Evolutionary conservation across 2,113 vertebrate genomes (phyloP), one percentile per base, ranked within the genome.

Genomic region (Sphyrna mokarran): DNA sequence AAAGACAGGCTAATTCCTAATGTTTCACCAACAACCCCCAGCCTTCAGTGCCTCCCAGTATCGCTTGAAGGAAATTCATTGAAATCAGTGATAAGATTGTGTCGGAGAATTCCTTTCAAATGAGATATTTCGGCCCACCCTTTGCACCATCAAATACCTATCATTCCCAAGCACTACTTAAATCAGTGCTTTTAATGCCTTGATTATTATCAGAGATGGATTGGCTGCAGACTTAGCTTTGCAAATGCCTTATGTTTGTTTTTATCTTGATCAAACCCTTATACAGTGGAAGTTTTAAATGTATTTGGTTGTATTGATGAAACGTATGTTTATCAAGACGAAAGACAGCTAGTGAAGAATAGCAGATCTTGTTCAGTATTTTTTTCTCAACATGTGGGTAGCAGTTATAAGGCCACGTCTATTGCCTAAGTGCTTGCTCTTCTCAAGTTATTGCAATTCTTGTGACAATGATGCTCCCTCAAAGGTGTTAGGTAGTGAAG

Each of bases 241-340:
- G 29, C 87, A 90, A 61, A 90, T 90, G 54, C n/a, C 87, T 90
- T 85, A 29, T 48, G 85, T 87, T 90, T 90, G 23, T 61, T 61
- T 61, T 58, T 33, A 90, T 90, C 87, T 90, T 54, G 58, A 90
- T 90, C 87, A 61, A 61, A 61, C 23, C 48, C 58, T 61, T 90
- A 90, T 61, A 61, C 87, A 61, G 43, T 90, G 14, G 54, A 90
- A 83, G 80, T 83, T 83, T 61, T 61, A 54, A 54, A 14, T 90
- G 61, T n/a, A 90, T 90, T 90, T 63, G 87, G 16, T 16, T 61
- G 58, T 90, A 61, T 54, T 90, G 54, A 48, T 89, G 86, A 90
- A 54, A 90, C 61, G 61, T 90, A 11, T 90, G 48, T 61, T 90
- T 54, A 54, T 61, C 54, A 33, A 90, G 87, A 54, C n/a, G 87